These are phyloP conservation scores for Drosophila ambigua DNA, from an alignment of 1,140 invertebrate species.

Conservation along the genomic window DNA sequence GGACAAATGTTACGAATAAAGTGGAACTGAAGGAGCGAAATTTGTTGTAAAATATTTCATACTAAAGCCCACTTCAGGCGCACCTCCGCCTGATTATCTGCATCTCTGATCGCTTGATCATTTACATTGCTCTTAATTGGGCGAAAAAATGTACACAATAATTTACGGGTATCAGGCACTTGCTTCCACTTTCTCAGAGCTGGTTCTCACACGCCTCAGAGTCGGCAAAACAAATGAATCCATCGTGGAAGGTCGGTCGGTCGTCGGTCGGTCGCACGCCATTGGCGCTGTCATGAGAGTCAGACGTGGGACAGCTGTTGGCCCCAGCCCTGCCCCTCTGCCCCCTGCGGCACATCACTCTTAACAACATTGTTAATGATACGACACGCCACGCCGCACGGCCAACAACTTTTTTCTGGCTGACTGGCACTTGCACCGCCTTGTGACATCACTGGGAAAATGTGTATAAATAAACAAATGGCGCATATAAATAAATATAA, in stretches of 20 bases:
- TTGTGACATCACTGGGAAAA: slow-evolving; percentile 78
- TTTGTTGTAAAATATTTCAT: background rate
- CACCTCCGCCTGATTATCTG: background rate
- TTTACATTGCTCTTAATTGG: background rate
- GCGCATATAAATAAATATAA: slow-evolving; percentile 49
- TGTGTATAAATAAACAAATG: slow-evolving; percentile 75
- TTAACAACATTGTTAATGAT: slow-evolving; percentile 51
- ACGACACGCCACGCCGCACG: slow-evolving; percentile 28
- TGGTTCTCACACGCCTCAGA: slow-evolving; percentile 32
- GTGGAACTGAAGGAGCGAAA: background rate
- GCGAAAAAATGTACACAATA: slow-evolving; percentile 18
- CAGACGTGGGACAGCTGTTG: slow-evolving; percentile 39
- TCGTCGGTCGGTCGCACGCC: slow-evolving; percentile 60
- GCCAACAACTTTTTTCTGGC: slow-evolving; percentile 52
- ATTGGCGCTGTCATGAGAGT: slow-evolving; percentile 50
- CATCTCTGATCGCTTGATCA: background rate
- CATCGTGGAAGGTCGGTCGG: slow-evolving; percentile 39
- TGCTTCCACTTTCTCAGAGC: slow-evolving; percentile 31
- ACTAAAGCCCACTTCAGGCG: background rate
- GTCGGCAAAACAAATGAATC: slow-evolving; percentile 66
- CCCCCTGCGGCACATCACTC: slow-evolving; percentile 21
- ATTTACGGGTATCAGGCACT: slow-evolving; percentile 22
- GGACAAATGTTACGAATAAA: slow-evolving; percentile 25
- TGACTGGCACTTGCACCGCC: slow-evolving; percentile 38
- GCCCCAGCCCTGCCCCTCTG: background rate